These are phyloP conservation scores for Lepidurus arcticus DNA, from an alignment of 1,140 invertebrate species.

Conservation along the genomic window DNA sequence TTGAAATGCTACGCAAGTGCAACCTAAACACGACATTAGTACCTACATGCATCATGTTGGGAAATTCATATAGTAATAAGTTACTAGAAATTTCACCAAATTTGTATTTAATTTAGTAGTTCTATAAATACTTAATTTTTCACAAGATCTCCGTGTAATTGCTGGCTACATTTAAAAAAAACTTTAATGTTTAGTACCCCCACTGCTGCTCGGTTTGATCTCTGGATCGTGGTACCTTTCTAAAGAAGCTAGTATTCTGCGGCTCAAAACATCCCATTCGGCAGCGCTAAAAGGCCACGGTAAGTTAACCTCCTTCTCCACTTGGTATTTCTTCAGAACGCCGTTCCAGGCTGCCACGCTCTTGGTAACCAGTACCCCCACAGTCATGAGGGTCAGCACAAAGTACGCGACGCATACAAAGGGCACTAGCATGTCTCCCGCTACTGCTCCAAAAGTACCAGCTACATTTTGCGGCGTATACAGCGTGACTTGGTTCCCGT, in stretches of 20 bases:
- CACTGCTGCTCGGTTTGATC: neutral
- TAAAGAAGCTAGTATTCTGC: neutral
- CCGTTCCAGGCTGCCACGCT: neutral
- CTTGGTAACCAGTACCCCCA: neutral
- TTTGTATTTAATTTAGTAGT: too few species aligned
- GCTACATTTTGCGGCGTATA: neutral
- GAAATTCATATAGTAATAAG: too few species aligned
- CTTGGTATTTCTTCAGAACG: neutral
- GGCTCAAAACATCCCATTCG: neutral
- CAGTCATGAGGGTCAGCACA: neutral
- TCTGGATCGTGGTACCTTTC: neutral
- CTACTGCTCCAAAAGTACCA: neutral
- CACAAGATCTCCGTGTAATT: neutral
- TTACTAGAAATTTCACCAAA: too few species aligned
- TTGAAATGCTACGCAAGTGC: too few species aligned
- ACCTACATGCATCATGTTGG: too few species aligned
- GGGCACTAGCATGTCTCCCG: neutral
- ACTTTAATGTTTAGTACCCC: neutral
- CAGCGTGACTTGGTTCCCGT: neutral
- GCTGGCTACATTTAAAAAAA: neutral
- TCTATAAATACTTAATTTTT: neutral
- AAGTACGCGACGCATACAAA: neutral
- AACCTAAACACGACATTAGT: too few species aligned
- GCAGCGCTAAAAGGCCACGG: constrained; percentile 2
- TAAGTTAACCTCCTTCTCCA: neutral